Evolutionary conservation across 2,888 invertebrate genomes (phyloP).

Genomic region (Aleiodes alternator): DNA sequence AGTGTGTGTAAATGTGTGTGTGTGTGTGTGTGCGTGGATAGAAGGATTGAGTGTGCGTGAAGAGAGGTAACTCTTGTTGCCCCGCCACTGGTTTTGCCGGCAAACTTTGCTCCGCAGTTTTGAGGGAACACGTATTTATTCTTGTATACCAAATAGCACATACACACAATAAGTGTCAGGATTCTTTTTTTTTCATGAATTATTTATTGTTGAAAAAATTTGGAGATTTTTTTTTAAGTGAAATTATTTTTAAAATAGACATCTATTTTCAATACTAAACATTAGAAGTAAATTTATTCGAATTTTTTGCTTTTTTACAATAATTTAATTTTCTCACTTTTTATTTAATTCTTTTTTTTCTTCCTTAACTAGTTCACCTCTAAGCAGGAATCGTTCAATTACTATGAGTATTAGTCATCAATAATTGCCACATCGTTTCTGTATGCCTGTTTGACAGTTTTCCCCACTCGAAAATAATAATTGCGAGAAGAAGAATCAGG

Average conservation of each 20-base stretch:
- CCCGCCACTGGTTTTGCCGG: constrained; percentile 54
- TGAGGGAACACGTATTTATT: constrained; percentile 51
- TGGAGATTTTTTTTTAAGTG: not conserved
- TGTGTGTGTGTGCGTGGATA: not conserved
- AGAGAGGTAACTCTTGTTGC: constrained; percentile 30
- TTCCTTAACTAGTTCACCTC: constrained; percentile 36
- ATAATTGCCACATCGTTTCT: constrained; percentile 16
- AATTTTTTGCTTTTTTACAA: too few relatives aligned
- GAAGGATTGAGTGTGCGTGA: constrained; percentile 33
- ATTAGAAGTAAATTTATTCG: too few relatives aligned
- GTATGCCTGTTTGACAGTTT: constrained; percentile 18
- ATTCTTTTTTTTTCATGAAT: constrained; percentile 7
- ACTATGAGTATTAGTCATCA: constrained; percentile 42
- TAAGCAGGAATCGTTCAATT: constrained; percentile 47
- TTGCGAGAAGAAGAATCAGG: not conserved
- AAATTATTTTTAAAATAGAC: not conserved
- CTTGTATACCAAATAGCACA: constrained; percentile 47
- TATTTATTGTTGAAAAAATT: not conserved
- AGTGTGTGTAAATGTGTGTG: not conserved
- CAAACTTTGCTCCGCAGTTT: constrained; percentile 50
- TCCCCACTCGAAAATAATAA: not conserved
- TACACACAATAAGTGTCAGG: constrained; percentile 23
- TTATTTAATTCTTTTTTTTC: not conserved
- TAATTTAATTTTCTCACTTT: too few relatives aligned
- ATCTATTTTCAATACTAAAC: too few relatives aligned